phyloP scores from a whole-genome alignment of 2,797 vertebrate species.

The Dryobates pubescens region DNA sequence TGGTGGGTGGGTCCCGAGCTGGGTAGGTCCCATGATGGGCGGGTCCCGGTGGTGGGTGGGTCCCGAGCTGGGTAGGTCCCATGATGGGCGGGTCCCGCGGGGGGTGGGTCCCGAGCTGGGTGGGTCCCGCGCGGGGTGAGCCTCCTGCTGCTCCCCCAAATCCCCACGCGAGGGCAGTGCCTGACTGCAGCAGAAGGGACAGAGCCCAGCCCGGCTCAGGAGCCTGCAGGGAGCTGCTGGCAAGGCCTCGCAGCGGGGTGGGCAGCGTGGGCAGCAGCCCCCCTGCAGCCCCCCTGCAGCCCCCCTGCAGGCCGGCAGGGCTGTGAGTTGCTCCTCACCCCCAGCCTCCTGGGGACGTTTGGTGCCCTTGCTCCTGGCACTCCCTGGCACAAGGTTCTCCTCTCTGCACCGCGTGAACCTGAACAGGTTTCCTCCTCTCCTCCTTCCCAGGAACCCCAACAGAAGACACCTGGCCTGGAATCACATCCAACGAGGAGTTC shows the following conservation, averaged over 20 bases:
- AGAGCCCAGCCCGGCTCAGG: not conserved
- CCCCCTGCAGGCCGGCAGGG: not conserved
- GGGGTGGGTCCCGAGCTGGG: too few species aligned
- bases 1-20: too few species aligned
- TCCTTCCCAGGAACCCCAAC: conserved; percentile 86
- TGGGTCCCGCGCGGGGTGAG: conserved; percentile 77
- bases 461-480: conserved; percentile 91
- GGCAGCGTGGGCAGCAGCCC: not conserved
- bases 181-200: not conserved
- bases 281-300: not conserved
- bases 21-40: too few species aligned
- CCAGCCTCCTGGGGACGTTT: fast-evolving
- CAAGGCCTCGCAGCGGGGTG: not conserved
- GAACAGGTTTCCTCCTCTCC: not conserved
- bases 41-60: too few species aligned
- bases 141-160: not conserved
- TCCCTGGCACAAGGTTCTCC: fast-evolving
- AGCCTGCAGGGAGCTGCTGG: not conserved
- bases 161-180: conserved; percentile 53
- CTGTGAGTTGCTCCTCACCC: not conserved
- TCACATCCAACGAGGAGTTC: conserved; percentile 88
- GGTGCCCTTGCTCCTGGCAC: fast-evolving
- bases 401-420: fast-evolving
- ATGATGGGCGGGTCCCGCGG: too few species aligned
- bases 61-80: too few species aligned